A percentile compares a stretch with the other conserved stretches of the same genome.
Conservation (phyloP, 1,140 invertebrate species). For the Magallana angulata region DNA sequence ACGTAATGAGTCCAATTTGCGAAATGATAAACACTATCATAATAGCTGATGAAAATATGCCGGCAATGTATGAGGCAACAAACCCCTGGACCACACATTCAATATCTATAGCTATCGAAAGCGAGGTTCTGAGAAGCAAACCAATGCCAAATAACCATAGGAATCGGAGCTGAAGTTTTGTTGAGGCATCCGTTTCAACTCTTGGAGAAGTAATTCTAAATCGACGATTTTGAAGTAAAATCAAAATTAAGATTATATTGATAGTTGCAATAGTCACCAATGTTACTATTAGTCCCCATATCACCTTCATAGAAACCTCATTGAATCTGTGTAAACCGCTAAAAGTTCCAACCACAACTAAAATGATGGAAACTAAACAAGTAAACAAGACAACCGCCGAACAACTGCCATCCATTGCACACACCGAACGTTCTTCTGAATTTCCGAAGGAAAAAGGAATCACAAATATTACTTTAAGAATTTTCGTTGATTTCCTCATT, state of each 20-base stretch:
- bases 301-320: slow-evolving; percentile 3
- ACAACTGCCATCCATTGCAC: background rate
- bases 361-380: background rate
- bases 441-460: background rate
- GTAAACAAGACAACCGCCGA: slow-evolving; percentile 1
- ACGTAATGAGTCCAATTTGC: slow-evolving; percentile 10
- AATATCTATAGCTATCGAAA: background rate
- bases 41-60: background rate
- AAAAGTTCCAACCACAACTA: slow-evolving; percentile 3
- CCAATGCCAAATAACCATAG: background rate
- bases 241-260: background rate
- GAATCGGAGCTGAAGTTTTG: background rate
- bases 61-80: background rate
- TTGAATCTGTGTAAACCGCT: slow-evolving; percentile 19
- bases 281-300: slow-evolving; percentile 17
- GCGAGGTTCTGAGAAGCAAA: background rate
- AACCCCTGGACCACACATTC: background rate
- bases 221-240: background rate
- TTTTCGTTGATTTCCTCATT: background rate
- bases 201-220: background rate
- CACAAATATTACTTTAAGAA: background rate
- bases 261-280: background rate
- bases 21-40: background rate
- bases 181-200: background rate
- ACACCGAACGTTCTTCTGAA: background rate